Base-by-base conservation (phyloP, 2,888 invertebrate species). In the Elysia crispata region DNA sequence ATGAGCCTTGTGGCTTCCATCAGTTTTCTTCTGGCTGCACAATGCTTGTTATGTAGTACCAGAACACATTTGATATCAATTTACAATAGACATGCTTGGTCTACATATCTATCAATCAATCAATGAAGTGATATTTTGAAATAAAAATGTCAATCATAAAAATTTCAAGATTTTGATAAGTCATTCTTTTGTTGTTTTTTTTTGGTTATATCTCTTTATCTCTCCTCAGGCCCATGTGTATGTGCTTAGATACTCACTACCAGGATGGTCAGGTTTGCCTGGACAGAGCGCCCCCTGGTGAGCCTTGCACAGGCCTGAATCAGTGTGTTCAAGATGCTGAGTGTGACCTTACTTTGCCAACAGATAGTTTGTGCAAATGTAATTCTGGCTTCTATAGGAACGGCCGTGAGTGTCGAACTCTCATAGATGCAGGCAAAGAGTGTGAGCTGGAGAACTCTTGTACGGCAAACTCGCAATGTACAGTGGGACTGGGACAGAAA, bases 251-350 rank as follows among this genome's bases (percentile, higher is more conserved):
- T 23, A 49, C 31, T 1, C 76, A 33, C n/a, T 80, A 69, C 54
- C 28, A 64, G 31, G 66, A 80, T 1, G 69, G 49, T 3, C 49
- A 60, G 41, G 5, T 25, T 5, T 80, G 80, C 30, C 30, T 54
- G 18, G 23, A 28, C 3, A 23, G 50, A 30, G 23, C 76, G 18
- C 57, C 77, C 1, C 82, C 82, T 0, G 31, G 23, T 0, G 28
- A 70, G 20, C 30, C 1, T 3, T 75, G 75, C 70, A 28, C 74
- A 18, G 70, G 28, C 25, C 18, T 62, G 23, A 77, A 74, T 6
- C 82, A 82, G 77, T 57, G 75, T 77, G 73, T 82, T 77, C n/a
- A 54, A 18, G 64, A 76, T 75, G 50, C 75, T 67, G 8, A 77
- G 69, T 79, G 79, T 41, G 28, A 41, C 6, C 23, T 60, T 5